Evolutionary conservation across 2,113 vertebrate genomes (phyloP).

Genomic region (Antennarius striatus): DNA sequence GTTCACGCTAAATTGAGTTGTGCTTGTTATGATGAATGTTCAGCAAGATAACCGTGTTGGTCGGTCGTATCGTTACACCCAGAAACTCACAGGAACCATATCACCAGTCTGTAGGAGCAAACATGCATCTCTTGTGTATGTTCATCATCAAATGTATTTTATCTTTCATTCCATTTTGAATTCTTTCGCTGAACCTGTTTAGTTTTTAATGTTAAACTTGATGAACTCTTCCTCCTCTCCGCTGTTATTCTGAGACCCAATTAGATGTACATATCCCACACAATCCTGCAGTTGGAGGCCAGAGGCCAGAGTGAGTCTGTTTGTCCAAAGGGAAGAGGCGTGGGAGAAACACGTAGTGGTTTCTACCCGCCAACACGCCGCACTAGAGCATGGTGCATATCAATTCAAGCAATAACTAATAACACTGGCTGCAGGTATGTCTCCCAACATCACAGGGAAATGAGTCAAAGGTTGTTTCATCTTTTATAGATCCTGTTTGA

Average conservation of each 20-base stretch:
- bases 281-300: slow-evolving; percentile 37
- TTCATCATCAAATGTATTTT: slow-evolving; percentile 5
- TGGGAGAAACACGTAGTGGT: slow-evolving; percentile 71
- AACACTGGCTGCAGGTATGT: slow-evolving; percentile 75
- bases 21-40: slow-evolving; percentile 73
- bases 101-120: too few relatives aligned
- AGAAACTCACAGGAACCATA: slow-evolving; percentile 33
- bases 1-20: slow-evolving; percentile 73
- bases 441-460: slow-evolving; percentile 71
- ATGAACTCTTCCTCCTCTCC: slow-evolving; percentile 49
- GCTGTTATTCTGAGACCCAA: slow-evolving; percentile 70
- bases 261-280: slow-evolving; percentile 70
- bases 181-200: slow-evolving; percentile 23
- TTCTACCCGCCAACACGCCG: slow-evolving; percentile 62
- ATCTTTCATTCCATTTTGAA: background rate
- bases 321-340: slow-evolving; percentile 73
- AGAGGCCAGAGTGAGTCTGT: slow-evolving; percentile 66
- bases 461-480: slow-evolving; percentile 79
- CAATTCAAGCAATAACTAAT: slow-evolving; percentile 63
- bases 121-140: slow-evolving; percentile 2
- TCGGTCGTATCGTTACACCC: slow-evolving; percentile 54
- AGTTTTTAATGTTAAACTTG: slow-evolving; percentile 46
- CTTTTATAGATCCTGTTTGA: slow-evolving; percentile 77
- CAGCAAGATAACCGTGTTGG: slow-evolving; percentile 52
- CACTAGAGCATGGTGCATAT: slow-evolving; percentile 56